Evolutionary conservation across 2,888 invertebrate genomes (phyloP).

Genomic region (Nomada ruficornis): DNA sequence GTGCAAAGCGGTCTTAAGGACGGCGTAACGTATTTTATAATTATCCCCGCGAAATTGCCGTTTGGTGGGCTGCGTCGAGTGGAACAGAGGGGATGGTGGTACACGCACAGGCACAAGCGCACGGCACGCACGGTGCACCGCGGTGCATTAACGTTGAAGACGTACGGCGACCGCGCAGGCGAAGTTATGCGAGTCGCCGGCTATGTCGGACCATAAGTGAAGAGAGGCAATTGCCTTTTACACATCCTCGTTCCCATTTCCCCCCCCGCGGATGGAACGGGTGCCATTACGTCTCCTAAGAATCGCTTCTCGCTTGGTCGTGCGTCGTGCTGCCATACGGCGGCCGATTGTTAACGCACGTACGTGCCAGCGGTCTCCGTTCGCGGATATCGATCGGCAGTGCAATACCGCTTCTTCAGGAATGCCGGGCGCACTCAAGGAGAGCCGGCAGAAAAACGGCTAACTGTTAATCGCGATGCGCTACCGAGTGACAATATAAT

Average conservation of each 20-base stretch:
- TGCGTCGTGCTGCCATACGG: conserved; percentile 21
- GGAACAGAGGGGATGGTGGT: background rate
- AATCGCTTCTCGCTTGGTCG: conserved; percentile 69
- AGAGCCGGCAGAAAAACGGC: conserved; percentile 51
- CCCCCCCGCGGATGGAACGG: conserved; percentile 62
- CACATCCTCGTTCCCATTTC: conserved; percentile 82
- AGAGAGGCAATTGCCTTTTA: conserved; percentile 82
- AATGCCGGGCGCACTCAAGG: conserved; percentile 43
- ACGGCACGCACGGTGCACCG: conserved; percentile 23
- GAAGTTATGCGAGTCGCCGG: conserved; percentile 75
- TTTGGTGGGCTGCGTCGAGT: background rate
- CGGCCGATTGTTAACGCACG: conserved; percentile 41
- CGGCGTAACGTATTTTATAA: conserved; percentile 58
- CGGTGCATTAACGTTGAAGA: conserved; percentile 62
- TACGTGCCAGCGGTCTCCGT: conserved; percentile 10
- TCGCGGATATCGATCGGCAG: conserved; percentile 60
- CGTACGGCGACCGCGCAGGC: conserved; percentile 61
- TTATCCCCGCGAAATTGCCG: conserved; percentile 59
- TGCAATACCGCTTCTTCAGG: conserved; percentile 61
- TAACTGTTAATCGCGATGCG: conserved; percentile 62
- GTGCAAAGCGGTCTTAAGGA: conserved; percentile 20
- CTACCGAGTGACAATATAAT: conserved; percentile 61
- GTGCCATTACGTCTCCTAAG: conserved; percentile 79
- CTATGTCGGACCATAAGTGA: conserved; percentile 80
- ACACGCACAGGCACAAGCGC: conserved; percentile 15